A percentile compares a stretch with the other conserved stretches of the same genome.
Conservation (phyloP, 1,140 invertebrate genomes). For the Anthonomus grandis region DNA sequence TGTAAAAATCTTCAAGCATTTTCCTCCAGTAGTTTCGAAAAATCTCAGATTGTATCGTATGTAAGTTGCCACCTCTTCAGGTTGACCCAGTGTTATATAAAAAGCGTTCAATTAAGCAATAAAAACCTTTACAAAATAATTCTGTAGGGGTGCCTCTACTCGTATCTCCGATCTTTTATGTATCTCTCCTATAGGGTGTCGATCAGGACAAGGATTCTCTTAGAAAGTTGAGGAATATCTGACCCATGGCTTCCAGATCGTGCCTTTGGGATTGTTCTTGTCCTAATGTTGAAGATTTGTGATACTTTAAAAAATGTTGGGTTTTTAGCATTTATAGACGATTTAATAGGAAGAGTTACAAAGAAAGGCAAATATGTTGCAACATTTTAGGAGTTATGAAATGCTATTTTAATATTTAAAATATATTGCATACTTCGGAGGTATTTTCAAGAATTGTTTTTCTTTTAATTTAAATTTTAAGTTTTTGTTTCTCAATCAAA, state of each 20-base stretch:
- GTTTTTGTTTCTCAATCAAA: too few relatives aligned
- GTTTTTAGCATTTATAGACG: too few relatives aligned
- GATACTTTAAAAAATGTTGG: conserved; percentile 59
- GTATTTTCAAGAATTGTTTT: too few relatives aligned
- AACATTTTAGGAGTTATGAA: too few relatives aligned
- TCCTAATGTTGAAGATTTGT: conserved; percentile 71
- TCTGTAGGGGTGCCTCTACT: conserved; percentile 97
- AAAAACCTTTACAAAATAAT: conserved; percentile 74
- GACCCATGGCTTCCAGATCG: conserved; percentile 75
- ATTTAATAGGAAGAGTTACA: too few relatives aligned
- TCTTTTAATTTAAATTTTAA: too few relatives aligned
- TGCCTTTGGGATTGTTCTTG: conserved; percentile 76
- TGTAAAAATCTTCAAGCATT: conserved; percentile 93
- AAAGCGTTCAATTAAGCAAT: neutral
- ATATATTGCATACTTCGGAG: too few relatives aligned
- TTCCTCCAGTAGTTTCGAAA: conserved; percentile 96
- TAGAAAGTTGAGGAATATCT: conserved; percentile 83
- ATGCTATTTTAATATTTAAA: too few relatives aligned
- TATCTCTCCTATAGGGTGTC: conserved; percentile 81
- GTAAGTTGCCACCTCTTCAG: conserved; percentile 93
- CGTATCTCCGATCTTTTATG: conserved; percentile 99
- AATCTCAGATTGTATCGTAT: conserved; percentile 82
- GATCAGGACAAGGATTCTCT: conserved; percentile 74
- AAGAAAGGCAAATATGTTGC: too few relatives aligned
- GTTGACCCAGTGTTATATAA: conserved; percentile 68